Evolutionary conservation across 2,113 vertebrate species (phyloP), one percentile per base, ranked within the genome.

Genomic region (Motacilla alba): DNA sequence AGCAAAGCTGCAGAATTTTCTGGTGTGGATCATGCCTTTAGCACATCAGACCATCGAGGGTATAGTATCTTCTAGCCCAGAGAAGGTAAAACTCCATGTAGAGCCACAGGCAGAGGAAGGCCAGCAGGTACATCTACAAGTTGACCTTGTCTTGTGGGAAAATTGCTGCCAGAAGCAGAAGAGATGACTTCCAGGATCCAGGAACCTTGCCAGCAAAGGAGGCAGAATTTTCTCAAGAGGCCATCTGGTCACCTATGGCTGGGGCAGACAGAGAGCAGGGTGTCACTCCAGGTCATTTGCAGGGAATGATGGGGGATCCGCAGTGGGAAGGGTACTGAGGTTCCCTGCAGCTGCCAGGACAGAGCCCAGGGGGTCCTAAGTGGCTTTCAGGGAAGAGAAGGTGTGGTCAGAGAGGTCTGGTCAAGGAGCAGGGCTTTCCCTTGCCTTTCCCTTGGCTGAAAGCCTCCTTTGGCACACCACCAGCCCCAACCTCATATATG

Each of bases 61-160:
- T 17, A 35, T 1, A 24, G 18, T 37, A 10, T 39, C 35, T 50
- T 23, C n/a, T 33, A 73, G 37, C 23, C 12, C 33, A n/a, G 37
- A 59, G 18, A 11, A 19, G 7, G 21, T 52, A 35, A 24, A 44
- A 8, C 11, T 55, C 56, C 2, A 0, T 1, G 0, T 10, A 37
- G 33, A 89, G 33, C 43, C 50, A 33, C 13, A 20, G 31, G 50
- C n/a, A 74, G 59, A 74, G 28, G 17, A 85, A 27, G 28, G 22
- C 28, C 3, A 1, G n/a, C 37, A 62, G 31, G 60, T 62, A 46
- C 15, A 4, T 3, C 59, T 27, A 23, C 18, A 35, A 59, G 19
- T 28, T 44, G n/a, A 76, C 77, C 22, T 91, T 72, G 15, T 75
- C 35, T 66, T 55, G 56, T 50, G 49, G 73, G 83, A 75, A 72